Evolutionary conservation across 1,140 invertebrate genomes (phyloP).

Genomic region (Bombus superbus): DNA sequence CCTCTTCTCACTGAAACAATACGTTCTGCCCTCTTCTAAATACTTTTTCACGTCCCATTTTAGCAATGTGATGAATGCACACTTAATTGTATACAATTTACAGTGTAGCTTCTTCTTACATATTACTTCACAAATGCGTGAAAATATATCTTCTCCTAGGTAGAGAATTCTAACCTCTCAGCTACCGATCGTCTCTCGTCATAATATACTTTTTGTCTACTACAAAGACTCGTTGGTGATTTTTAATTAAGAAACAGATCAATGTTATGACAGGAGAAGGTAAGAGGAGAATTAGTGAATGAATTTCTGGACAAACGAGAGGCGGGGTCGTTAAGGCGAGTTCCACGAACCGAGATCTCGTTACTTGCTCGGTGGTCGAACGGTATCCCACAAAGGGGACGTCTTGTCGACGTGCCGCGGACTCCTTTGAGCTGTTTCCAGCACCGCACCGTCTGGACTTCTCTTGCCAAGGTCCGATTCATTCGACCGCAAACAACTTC

Average conservation of each 20-base stretch:
- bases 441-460: conserved; percentile 17
- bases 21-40: neutral
- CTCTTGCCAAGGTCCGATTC: conserved; percentile 58
- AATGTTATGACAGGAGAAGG: too few relatives aligned
- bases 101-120: neutral
- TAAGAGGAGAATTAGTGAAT: conserved; percentile 6
- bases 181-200: too few relatives aligned
- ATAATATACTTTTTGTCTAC: too few relatives aligned
- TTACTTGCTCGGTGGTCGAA: conserved; percentile 45
- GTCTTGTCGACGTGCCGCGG: conserved; percentile 15
- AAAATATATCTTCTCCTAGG: neutral
- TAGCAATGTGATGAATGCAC: neutral
- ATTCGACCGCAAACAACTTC: conserved; percentile 60
- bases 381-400: conserved; percentile 48
- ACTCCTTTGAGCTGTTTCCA: conserved; percentile 36
- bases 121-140: neutral
- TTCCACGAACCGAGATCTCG: conserved; percentile 41
- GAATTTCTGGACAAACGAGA: neutral
- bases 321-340: conserved; percentile 18
- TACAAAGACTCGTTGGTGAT: too few relatives aligned
- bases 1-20: neutral
- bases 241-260: too few relatives aligned
- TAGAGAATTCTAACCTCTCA: too few relatives aligned
- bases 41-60: neutral
- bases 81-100: neutral